These are phyloP conservation scores for Cosmopolites sordidus DNA, from an alignment of 2,888 invertebrate genomes.

Conservation along the genomic window DNA sequence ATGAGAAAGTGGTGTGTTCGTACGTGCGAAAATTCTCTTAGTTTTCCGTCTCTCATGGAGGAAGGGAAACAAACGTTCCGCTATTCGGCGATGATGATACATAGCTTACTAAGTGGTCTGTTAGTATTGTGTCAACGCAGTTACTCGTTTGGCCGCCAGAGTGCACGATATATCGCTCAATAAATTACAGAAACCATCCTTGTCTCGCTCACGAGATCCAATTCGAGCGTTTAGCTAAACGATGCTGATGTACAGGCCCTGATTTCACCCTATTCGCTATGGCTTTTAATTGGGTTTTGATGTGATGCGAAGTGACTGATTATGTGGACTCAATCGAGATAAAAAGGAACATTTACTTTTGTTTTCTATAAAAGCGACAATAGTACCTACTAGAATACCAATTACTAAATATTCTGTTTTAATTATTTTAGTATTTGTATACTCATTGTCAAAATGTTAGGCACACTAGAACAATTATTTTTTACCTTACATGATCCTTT, in stretches of 20 bases:
- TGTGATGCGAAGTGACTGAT: not conserved
- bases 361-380: too few relatives aligned
- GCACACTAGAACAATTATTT: too few relatives aligned
- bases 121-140: constrained; percentile 50
- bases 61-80: constrained; percentile 32
- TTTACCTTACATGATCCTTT: too few relatives aligned
- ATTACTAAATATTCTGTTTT: too few relatives aligned
- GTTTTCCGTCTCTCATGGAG: constrained; percentile 15
- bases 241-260: constrained; percentile 10
- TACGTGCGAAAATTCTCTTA: constrained; percentile 8
- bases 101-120: constrained; percentile 47
- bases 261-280: not conserved
- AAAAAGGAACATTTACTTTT: constrained; percentile 2
- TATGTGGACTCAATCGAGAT: constrained; percentile 1
- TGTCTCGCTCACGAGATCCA: constrained; percentile 39
- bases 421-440: too few relatives aligned
- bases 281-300: not conserved
- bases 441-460: too few relatives aligned
- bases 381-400: too few relatives aligned
- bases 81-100: constrained; percentile 38
- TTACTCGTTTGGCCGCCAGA: constrained; percentile 49
- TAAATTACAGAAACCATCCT: constrained; percentile 46
- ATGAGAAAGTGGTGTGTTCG: too few relatives aligned
- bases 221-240: constrained; percentile 25
- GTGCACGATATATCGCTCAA: constrained; percentile 51